phyloP scores from a whole-genome alignment of 2,888 invertebrate genomes.

The Pemphredon lugubris region DNA sequence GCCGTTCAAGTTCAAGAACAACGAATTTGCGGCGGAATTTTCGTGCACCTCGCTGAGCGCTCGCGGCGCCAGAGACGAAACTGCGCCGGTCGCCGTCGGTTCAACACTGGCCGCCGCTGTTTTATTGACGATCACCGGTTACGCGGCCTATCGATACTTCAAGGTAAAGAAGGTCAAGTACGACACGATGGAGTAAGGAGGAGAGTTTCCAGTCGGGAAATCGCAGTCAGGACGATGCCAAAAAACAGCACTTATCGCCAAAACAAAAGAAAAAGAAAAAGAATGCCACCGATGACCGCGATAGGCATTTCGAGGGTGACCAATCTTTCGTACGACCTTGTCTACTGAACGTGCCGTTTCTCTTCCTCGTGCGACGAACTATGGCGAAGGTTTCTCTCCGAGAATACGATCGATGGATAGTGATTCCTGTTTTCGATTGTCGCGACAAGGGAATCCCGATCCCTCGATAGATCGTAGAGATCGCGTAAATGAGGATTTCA shows the following conservation, averaged over 20 bases:
- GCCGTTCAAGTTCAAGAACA: constrained; percentile 93
- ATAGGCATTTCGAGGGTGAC: constrained; percentile 7
- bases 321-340: constrained; percentile 5
- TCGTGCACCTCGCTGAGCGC: constrained; percentile 84
- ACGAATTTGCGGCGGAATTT: constrained; percentile 87
- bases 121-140: constrained; percentile 90
- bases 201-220: not conserved
- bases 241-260: constrained; percentile 34
- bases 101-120: constrained; percentile 92
- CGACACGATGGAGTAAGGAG: constrained; percentile 92
- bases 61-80: constrained; percentile 87
- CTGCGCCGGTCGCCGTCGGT: constrained; percentile 92
- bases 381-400: no score
- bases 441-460: not conserved
- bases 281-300: constrained; percentile 1
- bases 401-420: not conserved
- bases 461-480: not conserved
- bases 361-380: no score
- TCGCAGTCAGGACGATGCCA: constrained; percentile 48
- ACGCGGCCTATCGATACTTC: constrained; percentile 92
- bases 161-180: constrained; percentile 95
- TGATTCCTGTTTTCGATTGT: not conserved
- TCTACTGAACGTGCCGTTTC: not conserved
- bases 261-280: constrained; percentile 5
- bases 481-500: constrained; percentile 2